Percentiles rank a stretch among this genome's conserved stretches.
Evolutionary conservation across 2,888 invertebrate species (phyloP).

Genomic region (Himalopsyche tibetana): DNA sequence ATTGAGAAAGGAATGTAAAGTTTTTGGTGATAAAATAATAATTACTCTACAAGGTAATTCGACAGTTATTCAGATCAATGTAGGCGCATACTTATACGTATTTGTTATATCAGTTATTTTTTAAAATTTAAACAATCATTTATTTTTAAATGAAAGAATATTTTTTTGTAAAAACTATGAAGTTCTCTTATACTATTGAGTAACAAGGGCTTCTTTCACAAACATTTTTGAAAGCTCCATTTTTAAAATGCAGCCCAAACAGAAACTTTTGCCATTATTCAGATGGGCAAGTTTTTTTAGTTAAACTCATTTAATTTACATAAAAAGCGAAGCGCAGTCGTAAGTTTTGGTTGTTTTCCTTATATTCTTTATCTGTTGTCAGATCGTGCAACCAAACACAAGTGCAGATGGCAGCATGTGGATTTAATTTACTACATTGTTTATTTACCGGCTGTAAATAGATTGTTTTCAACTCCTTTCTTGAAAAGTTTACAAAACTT

Average conservation of each 20-base stretch:
- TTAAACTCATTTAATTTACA: conserved; percentile 62
- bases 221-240: neutral
- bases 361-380: conserved; percentile 64
- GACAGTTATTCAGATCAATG: no score
- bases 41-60: no score
- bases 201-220: neutral
- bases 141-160: neutral
- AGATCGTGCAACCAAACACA: conserved; percentile 60
- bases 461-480: conserved; percentile 28
- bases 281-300: conserved; percentile 23
- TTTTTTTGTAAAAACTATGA: neutral
- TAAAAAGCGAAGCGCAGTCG: conserved; percentile 65
- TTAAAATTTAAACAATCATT: neutral
- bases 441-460: conserved; percentile 12
- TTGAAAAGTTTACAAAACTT: conserved; percentile 20
- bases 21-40: no score
- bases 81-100: no score
- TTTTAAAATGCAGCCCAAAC: conserved; percentile 21
- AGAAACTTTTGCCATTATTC: conserved; percentile 28
- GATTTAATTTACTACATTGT: conserved; percentile 39
- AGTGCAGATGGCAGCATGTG: conserved; percentile 31
- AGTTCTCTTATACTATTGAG: neutral
- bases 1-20: no score
- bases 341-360: conserved; percentile 62
- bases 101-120: no score